Conservation (phyloP, 2,888 invertebrate species). For the Yponomeuta malinellus region DNA sequence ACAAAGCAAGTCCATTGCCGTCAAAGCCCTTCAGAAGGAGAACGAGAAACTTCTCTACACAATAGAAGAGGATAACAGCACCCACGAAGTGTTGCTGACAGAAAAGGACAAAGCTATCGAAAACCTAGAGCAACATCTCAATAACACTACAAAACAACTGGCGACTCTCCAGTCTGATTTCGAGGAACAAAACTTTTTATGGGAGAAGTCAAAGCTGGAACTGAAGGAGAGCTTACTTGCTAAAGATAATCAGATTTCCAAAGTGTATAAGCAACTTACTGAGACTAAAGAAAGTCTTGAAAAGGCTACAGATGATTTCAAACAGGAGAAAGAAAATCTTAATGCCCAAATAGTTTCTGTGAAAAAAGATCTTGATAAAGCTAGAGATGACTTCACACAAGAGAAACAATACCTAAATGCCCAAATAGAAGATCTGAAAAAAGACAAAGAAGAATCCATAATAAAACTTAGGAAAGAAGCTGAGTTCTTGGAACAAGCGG, state of each 20-base stretch:
- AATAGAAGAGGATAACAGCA: slow-evolving; percentile 42
- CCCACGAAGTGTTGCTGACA: slow-evolving; percentile 36
- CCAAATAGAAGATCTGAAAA: neutral
- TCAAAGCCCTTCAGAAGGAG: neutral
- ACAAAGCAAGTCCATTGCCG: neutral
- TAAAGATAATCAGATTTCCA: slow-evolving; percentile 30
- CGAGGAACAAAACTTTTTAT: slow-evolving; percentile 32
- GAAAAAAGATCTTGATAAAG: neutral
- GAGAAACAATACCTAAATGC: neutral
- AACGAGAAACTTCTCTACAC: slow-evolving; percentile 41
- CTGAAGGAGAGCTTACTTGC: slow-evolving; percentile 28
- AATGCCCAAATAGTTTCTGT: neutral
- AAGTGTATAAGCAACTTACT: slow-evolving; percentile 20
- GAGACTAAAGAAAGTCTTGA: slow-evolving; percentile 13
- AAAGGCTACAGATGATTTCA: neutral
- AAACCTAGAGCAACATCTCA: slow-evolving; percentile 35
- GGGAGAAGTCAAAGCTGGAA: slow-evolving; percentile 36
- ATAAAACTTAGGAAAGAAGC: neutral
- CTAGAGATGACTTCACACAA: neutral
- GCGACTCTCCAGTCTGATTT: slow-evolving; percentile 33
- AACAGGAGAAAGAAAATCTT: neutral
- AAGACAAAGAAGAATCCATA: neutral
- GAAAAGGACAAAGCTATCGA: slow-evolving; percentile 42
- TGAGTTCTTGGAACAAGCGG: neutral
- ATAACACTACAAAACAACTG: slow-evolving; percentile 27